These are phyloP conservation scores for Drosophila rubida DNA, from an alignment of 2,888 invertebrate genomes.

Conservation along the genomic window DNA sequence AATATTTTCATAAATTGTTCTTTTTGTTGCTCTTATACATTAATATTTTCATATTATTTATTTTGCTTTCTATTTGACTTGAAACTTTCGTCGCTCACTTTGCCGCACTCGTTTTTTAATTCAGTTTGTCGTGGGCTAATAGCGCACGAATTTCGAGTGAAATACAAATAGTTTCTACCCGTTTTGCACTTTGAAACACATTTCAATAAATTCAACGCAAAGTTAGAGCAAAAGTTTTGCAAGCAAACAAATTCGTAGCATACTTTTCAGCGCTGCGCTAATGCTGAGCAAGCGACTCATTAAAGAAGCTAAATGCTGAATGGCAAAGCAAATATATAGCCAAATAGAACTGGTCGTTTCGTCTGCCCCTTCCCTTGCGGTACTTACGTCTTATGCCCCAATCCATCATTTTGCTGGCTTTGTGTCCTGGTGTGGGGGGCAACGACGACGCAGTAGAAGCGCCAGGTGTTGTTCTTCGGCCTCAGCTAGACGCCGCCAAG, in stretches of 20 bases:
- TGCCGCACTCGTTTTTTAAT: neutral
- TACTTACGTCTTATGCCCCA: slow-evolving; percentile 91
- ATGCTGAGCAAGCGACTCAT: slow-evolving; percentile 16
- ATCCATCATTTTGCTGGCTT: slow-evolving; percentile 88
- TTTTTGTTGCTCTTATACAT: no score
- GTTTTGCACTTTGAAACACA: neutral
- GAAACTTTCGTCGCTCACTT: slow-evolving; percentile 10
- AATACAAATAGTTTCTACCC: neutral
- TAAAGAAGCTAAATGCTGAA: slow-evolving; percentile 15
- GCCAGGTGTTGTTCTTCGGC: slow-evolving; percentile 26
- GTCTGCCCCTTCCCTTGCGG: neutral
- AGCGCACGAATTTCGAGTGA: neutral
- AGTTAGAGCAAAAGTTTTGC: slow-evolving; percentile 20
- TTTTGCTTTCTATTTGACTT: no score
- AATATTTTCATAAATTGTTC: no score
- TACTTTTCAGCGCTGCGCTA: slow-evolving; percentile 33
- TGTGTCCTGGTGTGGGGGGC: slow-evolving; percentile 21
- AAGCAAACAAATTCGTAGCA: slow-evolving; percentile 28
- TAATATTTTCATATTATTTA: no score
- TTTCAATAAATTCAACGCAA: slow-evolving; percentile 20
- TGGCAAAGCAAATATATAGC: slow-evolving; percentile 24
- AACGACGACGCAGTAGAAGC: slow-evolving; percentile 5
- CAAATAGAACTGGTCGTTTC: slow-evolving; percentile 10
- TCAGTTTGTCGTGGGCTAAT: no score
- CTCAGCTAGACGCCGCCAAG: slow-evolving; percentile 32